Percentiles rank a stretch among this genome's conserved stretches.
Conservation (phyloP, 2,797 vertebrate species). For the Galago senegalensis region DNA sequence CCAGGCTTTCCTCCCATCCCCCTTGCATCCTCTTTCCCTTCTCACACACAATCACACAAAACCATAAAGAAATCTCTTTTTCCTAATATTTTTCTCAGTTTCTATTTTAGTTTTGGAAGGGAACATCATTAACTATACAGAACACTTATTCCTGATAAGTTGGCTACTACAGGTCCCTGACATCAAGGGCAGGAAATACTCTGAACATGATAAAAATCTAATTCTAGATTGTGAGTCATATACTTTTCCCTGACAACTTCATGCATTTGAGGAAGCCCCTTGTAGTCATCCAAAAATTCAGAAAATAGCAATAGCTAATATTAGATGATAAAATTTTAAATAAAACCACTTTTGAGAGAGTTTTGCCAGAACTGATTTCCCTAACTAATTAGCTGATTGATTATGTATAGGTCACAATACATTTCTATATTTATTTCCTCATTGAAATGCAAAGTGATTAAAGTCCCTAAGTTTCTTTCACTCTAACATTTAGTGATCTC, state of each 20-base stretch:
- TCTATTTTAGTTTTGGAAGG: not conserved
- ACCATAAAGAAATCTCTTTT: not conserved
- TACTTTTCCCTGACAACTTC: not conserved
- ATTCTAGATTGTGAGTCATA: not conserved
- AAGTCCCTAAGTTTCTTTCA: not conserved
- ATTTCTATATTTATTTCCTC: constrained; percentile 12
- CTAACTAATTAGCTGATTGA: constrained; percentile 26
- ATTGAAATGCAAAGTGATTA: not conserved
- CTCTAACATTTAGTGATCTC: constrained; percentile 26
- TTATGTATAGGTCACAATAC: not conserved
- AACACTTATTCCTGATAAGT: not conserved
- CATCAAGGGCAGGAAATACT: not conserved
- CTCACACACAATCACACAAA: not conserved
- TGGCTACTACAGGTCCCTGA: not conserved
- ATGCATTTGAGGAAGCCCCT: not conserved
- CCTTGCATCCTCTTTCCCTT: too few species aligned
- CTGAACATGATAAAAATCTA: not conserved
- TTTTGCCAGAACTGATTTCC: not conserved
- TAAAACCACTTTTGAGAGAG: not conserved
- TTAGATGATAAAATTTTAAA: not conserved
- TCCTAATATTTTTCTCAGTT: not conserved
- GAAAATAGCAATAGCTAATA: not conserved
- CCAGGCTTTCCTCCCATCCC: too few species aligned
- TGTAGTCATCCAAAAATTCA: not conserved
- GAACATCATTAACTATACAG: not conserved